Percentiles rank a stretch among this genome's conserved stretches.
phyloP scores from a whole-genome alignment of 2,888 invertebrate species.

The Mechanitis mazaeus region DNA sequence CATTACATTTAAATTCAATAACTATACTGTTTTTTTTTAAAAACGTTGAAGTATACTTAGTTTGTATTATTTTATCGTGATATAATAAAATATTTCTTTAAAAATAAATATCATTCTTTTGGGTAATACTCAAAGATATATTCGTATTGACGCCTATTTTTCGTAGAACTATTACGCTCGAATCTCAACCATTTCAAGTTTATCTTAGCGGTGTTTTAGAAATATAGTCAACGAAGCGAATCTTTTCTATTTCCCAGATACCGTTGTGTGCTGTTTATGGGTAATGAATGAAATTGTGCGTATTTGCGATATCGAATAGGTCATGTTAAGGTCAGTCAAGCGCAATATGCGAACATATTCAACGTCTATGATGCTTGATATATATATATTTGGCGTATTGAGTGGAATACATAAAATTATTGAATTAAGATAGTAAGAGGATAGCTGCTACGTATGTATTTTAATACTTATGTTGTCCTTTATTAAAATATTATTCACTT shows the following conservation, averaged over 20 bases:
- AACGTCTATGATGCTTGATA: neutral
- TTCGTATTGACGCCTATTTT: neutral
- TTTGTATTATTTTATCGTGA: no score
- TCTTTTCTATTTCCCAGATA: constrained; percentile 18
- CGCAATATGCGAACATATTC: constrained; percentile 1
- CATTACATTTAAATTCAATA: neutral
- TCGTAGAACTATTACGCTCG: neutral
- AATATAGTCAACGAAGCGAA: constrained; percentile 10
- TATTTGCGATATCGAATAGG: constrained; percentile 22
- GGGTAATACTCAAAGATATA: neutral
- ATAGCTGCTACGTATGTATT: no score
- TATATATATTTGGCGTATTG: no score
- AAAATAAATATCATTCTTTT: no score
- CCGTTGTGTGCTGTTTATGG: constrained; percentile 10
- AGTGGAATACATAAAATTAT: no score
- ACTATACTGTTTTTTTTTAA: no score
- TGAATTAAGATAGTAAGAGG: no score
- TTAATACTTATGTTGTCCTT: no score
- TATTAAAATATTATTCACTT: no score
- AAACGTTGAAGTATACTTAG: no score
- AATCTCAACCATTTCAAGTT: constrained; percentile 1
- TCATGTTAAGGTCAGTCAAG: constrained; percentile 15
- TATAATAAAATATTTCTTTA: no score
- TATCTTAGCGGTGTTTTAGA: constrained; percentile 1
- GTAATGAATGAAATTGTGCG: constrained; percentile 29